Evolutionary conservation across 2,888 invertebrate species (phyloP).

Genomic region (Cryptocephalus moraei): DNA sequence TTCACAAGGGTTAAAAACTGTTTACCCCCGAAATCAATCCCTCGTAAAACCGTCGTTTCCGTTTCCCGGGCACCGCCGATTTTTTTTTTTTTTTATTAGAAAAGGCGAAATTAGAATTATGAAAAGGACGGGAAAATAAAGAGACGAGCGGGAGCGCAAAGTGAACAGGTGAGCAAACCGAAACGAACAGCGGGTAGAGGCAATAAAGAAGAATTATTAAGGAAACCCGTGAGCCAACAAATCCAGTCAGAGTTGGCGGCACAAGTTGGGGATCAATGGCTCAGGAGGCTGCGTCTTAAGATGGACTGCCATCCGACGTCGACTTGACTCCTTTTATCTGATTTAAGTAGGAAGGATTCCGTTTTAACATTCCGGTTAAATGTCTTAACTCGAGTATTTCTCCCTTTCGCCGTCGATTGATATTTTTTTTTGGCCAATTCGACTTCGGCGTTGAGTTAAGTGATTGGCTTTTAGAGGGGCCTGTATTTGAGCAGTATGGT

Average conservation of each 20-base stretch:
- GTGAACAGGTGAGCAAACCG: conserved; percentile 16
- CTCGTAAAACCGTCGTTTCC: too few species aligned
- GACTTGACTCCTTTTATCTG: background rate
- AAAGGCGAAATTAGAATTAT: too few species aligned
- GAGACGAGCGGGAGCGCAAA: background rate
- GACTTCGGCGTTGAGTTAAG: too few species aligned
- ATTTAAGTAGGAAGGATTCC: background rate
- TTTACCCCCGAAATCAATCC: too few species aligned
- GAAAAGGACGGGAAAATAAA: conserved; percentile 1
- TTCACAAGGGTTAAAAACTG: too few species aligned
- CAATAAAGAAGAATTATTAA: conserved; percentile 41
- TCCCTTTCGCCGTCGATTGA: too few species aligned
- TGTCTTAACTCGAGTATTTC: too few species aligned
- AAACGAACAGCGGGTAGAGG: conserved; percentile 27
- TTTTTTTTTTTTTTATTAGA: too few species aligned
- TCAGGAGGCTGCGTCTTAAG: conserved; percentile 19
- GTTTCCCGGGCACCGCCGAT: too few species aligned
- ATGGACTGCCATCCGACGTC: background rate
- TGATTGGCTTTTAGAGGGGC: too few species aligned
- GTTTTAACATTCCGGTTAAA: background rate
- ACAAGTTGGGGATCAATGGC: conserved; percentile 41
- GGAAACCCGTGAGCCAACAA: conserved; percentile 39
- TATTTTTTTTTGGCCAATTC: too few species aligned
- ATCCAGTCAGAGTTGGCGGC: conserved; percentile 40
- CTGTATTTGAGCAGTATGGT: too few species aligned